These are phyloP conservation scores for Podarcis raffonei DNA, from an alignment of 2,113 vertebrate species.

Conservation along the genomic window DNA sequence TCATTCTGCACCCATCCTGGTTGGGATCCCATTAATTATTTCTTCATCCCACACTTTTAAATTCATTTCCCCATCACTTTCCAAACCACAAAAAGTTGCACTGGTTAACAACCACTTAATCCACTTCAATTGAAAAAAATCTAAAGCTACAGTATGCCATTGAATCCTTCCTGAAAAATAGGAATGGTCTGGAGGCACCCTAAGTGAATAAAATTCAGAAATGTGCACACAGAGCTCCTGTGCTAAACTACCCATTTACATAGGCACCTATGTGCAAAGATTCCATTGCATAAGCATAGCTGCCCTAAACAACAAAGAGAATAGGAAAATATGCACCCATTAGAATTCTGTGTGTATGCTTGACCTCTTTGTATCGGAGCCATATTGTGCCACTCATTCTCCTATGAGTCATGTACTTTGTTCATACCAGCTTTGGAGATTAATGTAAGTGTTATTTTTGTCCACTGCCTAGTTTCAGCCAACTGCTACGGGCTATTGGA, in stretches of 20 bases:
- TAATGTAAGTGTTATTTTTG: slow-evolving; percentile 14
- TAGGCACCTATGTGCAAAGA: background rate
- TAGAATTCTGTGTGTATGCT: background rate
- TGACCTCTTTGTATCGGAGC: background rate
- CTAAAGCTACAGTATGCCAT: no score
- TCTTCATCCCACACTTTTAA: no score
- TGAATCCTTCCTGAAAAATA: no score
- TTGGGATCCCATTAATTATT: no score
- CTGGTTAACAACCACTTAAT: no score
- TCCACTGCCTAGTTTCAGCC: background rate
- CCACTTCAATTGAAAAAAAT: no score
- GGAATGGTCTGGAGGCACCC: no score
- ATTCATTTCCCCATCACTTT: no score
- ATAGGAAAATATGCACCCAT: background rate
- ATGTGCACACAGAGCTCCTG: background rate
- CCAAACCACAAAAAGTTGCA: no score
- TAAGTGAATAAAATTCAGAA: background rate
- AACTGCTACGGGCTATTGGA: background rate
- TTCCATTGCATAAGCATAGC: background rate
- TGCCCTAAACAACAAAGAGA: background rate
- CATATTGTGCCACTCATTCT: background rate
- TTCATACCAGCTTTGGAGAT: slow-evolving; percentile 16
- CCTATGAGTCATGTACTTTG: background rate
- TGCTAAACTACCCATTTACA: background rate
- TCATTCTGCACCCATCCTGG: no score